Conservation (phyloP, 2,113 vertebrate genomes). For the Myotis brandtii region DNA sequence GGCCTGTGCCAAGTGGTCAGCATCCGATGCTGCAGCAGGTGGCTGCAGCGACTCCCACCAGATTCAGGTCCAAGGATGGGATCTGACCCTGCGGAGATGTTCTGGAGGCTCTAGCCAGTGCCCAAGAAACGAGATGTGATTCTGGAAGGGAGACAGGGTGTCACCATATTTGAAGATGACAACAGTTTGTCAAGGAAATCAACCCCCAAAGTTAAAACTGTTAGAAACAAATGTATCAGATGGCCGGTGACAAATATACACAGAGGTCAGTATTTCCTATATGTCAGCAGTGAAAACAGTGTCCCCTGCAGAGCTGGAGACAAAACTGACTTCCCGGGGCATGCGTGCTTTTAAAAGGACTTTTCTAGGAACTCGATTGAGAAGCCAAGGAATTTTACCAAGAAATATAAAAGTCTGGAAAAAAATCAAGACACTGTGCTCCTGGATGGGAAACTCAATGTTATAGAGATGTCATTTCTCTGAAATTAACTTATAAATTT, state of each 20-base stretch:
- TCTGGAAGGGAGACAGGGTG: background rate
- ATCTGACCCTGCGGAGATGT: accelerated
- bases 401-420: background rate
- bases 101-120: background rate
- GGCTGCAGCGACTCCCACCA: background rate
- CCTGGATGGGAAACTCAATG: background rate
- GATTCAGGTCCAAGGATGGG: background rate
- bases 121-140: background rate
- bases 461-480: background rate
- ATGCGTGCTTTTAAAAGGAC: background rate
- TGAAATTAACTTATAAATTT: background rate
- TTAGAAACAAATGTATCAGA: background rate
- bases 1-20: background rate
- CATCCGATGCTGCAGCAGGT: accelerated
- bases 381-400: background rate
- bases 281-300: background rate
- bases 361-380: background rate
- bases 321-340: background rate
- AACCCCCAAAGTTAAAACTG: background rate
- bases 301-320: background rate
- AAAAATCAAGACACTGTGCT: background rate
- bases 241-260: background rate
- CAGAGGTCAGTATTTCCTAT: accelerated
- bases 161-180: background rate
- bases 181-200: background rate